A percentile compares a stretch with the other conserved stretches of the same genome.
phyloP scores from a whole-genome alignment of 2,888 invertebrate genomes.

The Coelinius sp. region DNA sequence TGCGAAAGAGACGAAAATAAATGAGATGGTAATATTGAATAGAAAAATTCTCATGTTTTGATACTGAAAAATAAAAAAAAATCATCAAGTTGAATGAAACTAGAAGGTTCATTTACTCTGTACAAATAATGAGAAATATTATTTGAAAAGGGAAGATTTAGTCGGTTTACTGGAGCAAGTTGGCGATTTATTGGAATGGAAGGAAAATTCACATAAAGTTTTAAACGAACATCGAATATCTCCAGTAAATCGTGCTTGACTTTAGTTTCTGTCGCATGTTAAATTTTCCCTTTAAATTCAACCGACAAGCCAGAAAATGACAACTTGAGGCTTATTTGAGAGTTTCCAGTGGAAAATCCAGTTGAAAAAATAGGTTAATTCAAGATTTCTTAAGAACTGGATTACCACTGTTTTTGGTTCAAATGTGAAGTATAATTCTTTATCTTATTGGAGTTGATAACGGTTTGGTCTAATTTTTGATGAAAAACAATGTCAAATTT shows the following conservation, averaged over 20 bases:
- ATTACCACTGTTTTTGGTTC: neutral
- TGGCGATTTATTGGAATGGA: neutral
- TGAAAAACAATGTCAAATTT: no score
- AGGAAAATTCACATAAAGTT: neutral
- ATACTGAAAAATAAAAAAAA: neutral
- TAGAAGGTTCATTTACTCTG: no score
- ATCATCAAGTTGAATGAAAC: neutral
- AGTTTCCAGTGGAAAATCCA: neutral
- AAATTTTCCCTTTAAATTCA: neutral
- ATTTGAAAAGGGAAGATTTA: no score
- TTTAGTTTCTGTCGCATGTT: neutral
- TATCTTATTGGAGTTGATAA: neutral
- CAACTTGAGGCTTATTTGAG: no score
- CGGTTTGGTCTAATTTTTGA: no score
- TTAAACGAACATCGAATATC: neutral
- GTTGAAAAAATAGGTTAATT: no score
- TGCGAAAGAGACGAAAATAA: slow-evolving; percentile 6
- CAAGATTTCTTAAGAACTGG: neutral
- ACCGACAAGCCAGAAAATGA: neutral
- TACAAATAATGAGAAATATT: neutral
- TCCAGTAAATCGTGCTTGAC: neutral
- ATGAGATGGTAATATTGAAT: slow-evolving; percentile 15
- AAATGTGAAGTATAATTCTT: neutral
- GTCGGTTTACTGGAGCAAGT: neutral
- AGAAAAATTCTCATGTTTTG: slow-evolving; percentile 30